Percentiles rank a stretch among this genome's conserved stretches.
These are phyloP conservation scores for Morpho helenor DNA, from an alignment of 2,888 invertebrate genomes.

Conservation along the genomic window DNA sequence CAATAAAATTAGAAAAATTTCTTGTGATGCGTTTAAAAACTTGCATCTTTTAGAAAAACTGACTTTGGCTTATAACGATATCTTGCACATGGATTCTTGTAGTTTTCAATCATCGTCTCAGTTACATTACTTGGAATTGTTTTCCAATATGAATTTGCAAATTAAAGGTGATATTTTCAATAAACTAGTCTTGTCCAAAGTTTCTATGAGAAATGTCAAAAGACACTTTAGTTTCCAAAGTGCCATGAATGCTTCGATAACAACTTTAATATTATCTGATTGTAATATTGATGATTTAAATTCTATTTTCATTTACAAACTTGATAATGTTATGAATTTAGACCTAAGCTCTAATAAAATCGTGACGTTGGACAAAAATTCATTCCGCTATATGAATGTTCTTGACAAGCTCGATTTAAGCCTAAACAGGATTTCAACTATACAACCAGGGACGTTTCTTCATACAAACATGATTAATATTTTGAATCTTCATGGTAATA, in stretches of 20 bases:
- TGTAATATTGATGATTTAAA: constrained; percentile 19
- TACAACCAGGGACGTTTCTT: constrained; percentile 24
- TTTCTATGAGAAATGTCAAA: constrained; percentile 9
- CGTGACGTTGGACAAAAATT: constrained; percentile 10
- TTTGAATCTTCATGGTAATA: constrained; percentile 16
- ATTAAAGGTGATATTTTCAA: constrained; percentile 13
- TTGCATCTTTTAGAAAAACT: constrained; percentile 11
- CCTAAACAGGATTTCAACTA: constrained; percentile 20
- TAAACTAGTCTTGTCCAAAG: constrained; percentile 15
- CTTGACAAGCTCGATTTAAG: constrained; percentile 22
- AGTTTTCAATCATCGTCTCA: constrained; percentile 10
- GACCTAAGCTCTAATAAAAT: constrained; percentile 18
- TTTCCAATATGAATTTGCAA: constrained; percentile 12
- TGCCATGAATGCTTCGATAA: constrained; percentile 14
- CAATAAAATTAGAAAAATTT: constrained; percentile 18
- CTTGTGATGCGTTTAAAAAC: constrained; percentile 13
- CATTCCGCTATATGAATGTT: constrained; percentile 17
- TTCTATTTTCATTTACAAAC: constrained; percentile 10
- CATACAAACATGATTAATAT: constrained; percentile 16
- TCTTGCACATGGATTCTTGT: constrained; percentile 12
- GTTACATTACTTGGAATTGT: constrained; percentile 12
- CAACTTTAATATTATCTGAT: constrained; percentile 12
- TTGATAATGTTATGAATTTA: constrained; percentile 12
- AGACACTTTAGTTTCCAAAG: constrained; percentile 10
- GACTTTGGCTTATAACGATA: constrained; percentile 16